Evolutionary conservation across 1,140 invertebrate genomes (phyloP), one percentile per base, ranked within the genome.

Genomic region (Drosophila navojoa): DNA sequence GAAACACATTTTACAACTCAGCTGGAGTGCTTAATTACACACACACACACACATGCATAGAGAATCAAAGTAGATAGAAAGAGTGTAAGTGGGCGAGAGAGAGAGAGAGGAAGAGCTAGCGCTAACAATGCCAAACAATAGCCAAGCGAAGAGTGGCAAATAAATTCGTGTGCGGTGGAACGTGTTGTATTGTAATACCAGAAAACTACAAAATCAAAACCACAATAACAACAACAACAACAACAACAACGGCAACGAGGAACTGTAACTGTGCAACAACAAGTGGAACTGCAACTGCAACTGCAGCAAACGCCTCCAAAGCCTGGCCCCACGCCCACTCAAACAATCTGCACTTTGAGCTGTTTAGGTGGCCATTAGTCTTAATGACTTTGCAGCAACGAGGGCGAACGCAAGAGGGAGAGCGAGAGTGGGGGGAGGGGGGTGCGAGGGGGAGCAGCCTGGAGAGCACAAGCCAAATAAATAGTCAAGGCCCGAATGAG

Each of bases 11-110:
- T 87, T 87, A 87, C 78, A 87, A 77, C 71, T 76, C 82, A 73
- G 79, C 79, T 87, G 68, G 87, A 86, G 82, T 86, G 82, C 82
- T 87, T 81, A 86, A 86, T 86, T 86, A 82, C 79, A 81, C 77
- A 69, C 64, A 75, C 60, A 70, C 44, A 61, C 27, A 74, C 5
- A 61, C 16, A 50, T 11, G 25, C 1, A 38, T 1, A 38, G 40
- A 5, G 32, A 32, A 16, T 5, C 4, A 5, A 16, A 44, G 19
- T 22, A 15, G 42, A 44, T n/a, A 15, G 42, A 53, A 35, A 58
- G 32, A 9, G 29, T 44, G 27, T 40, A 42, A 22, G 35, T 22
- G 19, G 19, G 19, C n/a, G n/a, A 15, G 42, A 44, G 42, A 15
- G 42, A 53, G 44, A 58, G 32, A 9, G 32, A 47, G 27, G 44